These are phyloP conservation scores for Crocuta crocuta DNA, from an alignment of 2,113 vertebrate species.

Conservation along the genomic window DNA sequence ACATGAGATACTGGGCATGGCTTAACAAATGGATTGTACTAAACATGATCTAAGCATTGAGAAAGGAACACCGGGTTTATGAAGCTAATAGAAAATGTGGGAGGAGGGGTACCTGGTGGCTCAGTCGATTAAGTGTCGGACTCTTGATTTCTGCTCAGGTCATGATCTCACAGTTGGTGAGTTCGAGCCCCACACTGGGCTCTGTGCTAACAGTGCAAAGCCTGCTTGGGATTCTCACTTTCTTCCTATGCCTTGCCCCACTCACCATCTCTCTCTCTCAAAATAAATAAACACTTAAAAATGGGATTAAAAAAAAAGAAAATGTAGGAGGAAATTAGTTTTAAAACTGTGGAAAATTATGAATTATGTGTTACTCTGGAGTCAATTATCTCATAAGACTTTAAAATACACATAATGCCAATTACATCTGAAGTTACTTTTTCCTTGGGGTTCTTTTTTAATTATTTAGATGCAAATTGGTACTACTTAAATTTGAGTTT, in stretches of 20 bases:
- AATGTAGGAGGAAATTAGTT: background rate
- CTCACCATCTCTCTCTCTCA: too few relatives aligned
- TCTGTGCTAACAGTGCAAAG: too few relatives aligned
- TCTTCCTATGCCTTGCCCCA: too few relatives aligned
- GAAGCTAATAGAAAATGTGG: background rate
- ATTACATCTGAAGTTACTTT: background rate
- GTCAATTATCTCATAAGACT: background rate
- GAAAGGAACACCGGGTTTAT: background rate
- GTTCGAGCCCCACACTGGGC: too few relatives aligned
- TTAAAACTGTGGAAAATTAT: conserved; percentile 22
- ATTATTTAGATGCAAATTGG: conserved; percentile 25
- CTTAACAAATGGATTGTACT: background rate
- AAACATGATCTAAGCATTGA: background rate
- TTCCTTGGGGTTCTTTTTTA: background rate
- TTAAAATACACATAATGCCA: background rate
- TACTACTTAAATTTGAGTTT: conserved; percentile 32
- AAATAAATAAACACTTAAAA: too few relatives aligned
- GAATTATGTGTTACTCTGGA: conserved; percentile 10
- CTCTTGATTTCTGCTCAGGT: too few relatives aligned
- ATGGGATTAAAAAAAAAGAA: background rate
- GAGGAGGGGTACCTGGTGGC: background rate
- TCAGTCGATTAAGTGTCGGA: too few relatives aligned
- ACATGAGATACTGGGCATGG: background rate
- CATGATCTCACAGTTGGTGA: too few relatives aligned
- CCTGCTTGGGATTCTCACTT: too few relatives aligned